These are phyloP conservation scores for Albula glossodonta DNA, from an alignment of 2,113 vertebrate genomes.

Conservation along the genomic window DNA sequence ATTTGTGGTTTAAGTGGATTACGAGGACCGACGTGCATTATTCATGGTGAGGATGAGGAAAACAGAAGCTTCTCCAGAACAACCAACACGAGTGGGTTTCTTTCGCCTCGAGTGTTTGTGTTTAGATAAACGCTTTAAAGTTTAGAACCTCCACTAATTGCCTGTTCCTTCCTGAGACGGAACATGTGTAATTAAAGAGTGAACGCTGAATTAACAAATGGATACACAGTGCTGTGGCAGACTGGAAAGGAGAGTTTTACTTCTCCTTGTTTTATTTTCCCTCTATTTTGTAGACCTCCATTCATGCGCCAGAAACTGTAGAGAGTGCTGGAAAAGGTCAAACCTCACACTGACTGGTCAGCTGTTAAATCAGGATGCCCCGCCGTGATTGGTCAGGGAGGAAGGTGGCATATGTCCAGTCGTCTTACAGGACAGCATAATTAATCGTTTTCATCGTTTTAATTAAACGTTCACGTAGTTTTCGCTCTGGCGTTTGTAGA, in stretches of 20 bases:
- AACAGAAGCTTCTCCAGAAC: constrained; percentile 17
- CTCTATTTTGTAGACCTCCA: neutral
- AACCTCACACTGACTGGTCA: neutral
- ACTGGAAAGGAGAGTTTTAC: neutral
- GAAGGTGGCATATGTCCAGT: neutral
- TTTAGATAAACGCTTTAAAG: constrained; percentile 32
- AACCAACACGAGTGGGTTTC: constrained; percentile 32
- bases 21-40: constrained; percentile 43
- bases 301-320: constrained; percentile 14
- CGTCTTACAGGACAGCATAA: constrained; percentile 4
- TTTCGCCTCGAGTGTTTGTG: constrained; percentile 37
- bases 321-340: constrained; percentile 10
- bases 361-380: constrained; percentile 3
- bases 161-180: constrained; percentile 18
- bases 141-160: constrained; percentile 32
- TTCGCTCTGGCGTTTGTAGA: neutral
- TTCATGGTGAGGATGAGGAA: constrained; percentile 30
- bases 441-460: neutral
- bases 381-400: neutral
- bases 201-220: constrained; percentile 25
- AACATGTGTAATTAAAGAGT: constrained; percentile 25
- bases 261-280: neutral
- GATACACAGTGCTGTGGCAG: neutral
- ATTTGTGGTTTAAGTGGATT: constrained; percentile 52
- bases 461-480: neutral